These are phyloP conservation scores for Oikopleura albicans DNA, from an alignment of 23 tunicate species.

Conservation along the genomic window DNA sequence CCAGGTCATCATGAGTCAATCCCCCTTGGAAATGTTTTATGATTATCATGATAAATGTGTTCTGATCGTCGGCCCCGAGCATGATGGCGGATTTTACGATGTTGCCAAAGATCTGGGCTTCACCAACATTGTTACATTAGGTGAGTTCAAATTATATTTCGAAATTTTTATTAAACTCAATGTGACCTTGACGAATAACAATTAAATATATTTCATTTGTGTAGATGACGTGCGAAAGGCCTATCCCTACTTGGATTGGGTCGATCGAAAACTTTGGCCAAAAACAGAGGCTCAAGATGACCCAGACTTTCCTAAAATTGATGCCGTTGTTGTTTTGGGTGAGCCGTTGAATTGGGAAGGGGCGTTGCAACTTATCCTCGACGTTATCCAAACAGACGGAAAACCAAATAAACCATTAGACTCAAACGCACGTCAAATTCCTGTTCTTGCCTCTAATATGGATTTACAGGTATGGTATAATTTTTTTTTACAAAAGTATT, in stretches of 20 bases:
- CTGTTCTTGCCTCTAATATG: constrained; percentile 78
- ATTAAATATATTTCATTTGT: no score
- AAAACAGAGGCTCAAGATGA: constrained; percentile 34
- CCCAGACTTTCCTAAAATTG: constrained; percentile 44
- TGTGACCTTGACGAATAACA: no score
- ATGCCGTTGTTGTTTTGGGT: constrained; percentile 68
- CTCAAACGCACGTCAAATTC: constrained; percentile 31
- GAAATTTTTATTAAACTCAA: no score
- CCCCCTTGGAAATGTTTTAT: constrained; percentile 57
- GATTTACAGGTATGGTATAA: constrained; percentile 24
- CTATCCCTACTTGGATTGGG: constrained; percentile 90
- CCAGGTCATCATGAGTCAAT: constrained; percentile 74
- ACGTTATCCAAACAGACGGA: constrained; percentile 61
- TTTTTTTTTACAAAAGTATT: background rate
- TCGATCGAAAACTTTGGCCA: constrained; percentile 75
- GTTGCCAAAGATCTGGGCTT: constrained; percentile 62
- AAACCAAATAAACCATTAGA: constrained; percentile 39
- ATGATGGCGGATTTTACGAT: constrained; percentile 57
- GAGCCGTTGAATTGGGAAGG: constrained; percentile 51
- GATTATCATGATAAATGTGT: constrained; percentile 74
- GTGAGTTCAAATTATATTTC: no score
- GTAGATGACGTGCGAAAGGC: constrained; percentile 71
- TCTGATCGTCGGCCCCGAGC: constrained; percentile 71
- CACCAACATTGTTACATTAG: constrained; percentile 48
- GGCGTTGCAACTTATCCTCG: constrained; percentile 54